These are phyloP conservation scores for Apodemia mormo DNA, from an alignment of 2,888 invertebrate species.

Conservation along the genomic window DNA sequence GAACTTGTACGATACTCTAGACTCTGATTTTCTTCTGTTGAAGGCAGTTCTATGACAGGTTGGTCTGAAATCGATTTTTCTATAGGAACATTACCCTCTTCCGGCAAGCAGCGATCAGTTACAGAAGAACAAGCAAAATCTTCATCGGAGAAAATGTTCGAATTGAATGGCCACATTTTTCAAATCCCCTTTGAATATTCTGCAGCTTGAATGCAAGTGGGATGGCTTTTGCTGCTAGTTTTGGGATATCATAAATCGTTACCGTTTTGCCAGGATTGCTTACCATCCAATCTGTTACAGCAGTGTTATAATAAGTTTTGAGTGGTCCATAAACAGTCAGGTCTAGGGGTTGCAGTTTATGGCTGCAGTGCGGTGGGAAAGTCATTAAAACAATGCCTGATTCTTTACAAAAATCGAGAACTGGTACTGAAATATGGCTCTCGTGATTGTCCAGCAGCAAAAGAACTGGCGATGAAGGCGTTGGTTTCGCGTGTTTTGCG, in stretches of 20 bases:
- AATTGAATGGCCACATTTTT: conserved; percentile 39
- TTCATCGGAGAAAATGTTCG: conserved; percentile 31
- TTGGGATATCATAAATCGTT: conserved; percentile 37
- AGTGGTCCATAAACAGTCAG: conserved; percentile 34
- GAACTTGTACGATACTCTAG: too few species aligned
- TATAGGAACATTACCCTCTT: too few species aligned
- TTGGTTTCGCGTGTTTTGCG: conserved; percentile 36
- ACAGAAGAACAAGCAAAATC: too few species aligned
- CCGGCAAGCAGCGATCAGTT: too few species aligned
- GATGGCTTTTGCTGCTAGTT: conserved; percentile 33
- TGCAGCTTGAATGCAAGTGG: conserved; percentile 35
- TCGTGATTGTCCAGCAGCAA: conserved; percentile 39
- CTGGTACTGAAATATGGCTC: conserved; percentile 34
- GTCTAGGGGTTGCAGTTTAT: conserved; percentile 34
- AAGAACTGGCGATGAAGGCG: conserved; percentile 33
- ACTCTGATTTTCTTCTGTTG: too few species aligned
- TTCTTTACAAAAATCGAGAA: conserved; percentile 35
- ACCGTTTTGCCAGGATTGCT: conserved; percentile 34
- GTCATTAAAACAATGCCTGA: conserved; percentile 33
- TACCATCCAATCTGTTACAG: conserved; percentile 31
- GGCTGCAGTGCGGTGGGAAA: conserved; percentile 34
- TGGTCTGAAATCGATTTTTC: too few species aligned
- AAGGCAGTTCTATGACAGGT: too few species aligned
- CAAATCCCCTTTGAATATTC: conserved; percentile 39
- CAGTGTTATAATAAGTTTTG: conserved; percentile 33